Evolutionary conservation across 2,797 vertebrate genomes (phyloP).

Genomic region (Enteromius trimaculatus): DNA sequence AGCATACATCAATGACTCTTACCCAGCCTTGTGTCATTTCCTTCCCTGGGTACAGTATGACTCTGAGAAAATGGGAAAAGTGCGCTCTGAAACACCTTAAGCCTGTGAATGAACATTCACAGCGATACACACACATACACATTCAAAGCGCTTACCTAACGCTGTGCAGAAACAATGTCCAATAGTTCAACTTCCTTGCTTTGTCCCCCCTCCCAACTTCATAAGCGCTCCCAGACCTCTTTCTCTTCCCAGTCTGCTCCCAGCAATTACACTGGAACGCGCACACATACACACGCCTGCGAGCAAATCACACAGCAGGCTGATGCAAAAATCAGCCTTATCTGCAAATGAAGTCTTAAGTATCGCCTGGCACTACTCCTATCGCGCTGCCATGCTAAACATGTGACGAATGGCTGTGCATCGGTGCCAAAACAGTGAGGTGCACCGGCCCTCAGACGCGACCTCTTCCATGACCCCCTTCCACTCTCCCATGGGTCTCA

Average conservation of each 20-base stretch:
- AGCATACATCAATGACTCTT: conserved; percentile 76
- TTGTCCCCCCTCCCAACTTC: conserved; percentile 79
- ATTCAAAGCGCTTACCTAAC: conserved; percentile 76
- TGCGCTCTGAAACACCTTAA: conserved; percentile 60
- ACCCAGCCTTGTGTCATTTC: conserved; percentile 75
- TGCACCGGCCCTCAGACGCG: conserved; percentile 47
- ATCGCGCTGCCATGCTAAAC: conserved; percentile 8
- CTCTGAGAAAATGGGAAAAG: conserved; percentile 78
- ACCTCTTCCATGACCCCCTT: conserved; percentile 49
- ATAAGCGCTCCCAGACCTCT: conserved; percentile 76
- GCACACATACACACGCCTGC: conserved; percentile 61
- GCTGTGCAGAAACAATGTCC: conserved; percentile 79
- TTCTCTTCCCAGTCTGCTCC: conserved; percentile 65
- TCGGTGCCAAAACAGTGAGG: conserved; percentile 53
- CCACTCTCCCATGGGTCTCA: conserved; percentile 66
- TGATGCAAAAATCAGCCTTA: conserved; percentile 1
- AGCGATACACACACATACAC: conserved; percentile 56
- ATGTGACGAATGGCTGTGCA: conserved; percentile 40
- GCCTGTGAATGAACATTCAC: conserved; percentile 68
- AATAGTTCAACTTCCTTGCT: conserved; percentile 82
- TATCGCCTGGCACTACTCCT: background rate
- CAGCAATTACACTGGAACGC: conserved; percentile 68
- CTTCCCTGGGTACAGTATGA: conserved; percentile 72
- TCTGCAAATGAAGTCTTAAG: conserved; percentile 18
- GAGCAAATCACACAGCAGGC: background rate